These are phyloP conservation scores for Arnoldichthys spilopterus DNA, from an alignment of 2,797 vertebrate genomes.

Conservation along the genomic window DNA sequence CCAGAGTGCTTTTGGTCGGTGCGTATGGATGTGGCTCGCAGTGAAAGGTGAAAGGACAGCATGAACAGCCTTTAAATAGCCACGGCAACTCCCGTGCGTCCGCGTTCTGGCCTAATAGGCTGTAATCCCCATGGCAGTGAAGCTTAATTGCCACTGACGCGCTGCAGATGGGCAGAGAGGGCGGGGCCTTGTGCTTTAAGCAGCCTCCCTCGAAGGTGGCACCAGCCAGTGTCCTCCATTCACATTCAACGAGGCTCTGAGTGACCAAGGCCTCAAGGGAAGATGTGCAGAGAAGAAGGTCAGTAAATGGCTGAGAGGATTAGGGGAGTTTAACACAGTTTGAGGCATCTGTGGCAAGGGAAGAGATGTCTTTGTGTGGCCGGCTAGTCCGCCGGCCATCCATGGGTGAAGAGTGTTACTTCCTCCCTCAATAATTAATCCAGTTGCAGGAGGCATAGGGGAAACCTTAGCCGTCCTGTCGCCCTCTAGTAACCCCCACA, in stretches of 20 bases:
- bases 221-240: background rate
- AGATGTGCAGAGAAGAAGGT: background rate
- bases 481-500: conserved; percentile 28
- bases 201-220: conserved; percentile 49
- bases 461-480: background rate
- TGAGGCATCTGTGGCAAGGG: background rate
- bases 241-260: background rate
- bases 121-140: conserved; percentile 66
- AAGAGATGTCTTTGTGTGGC: background rate
- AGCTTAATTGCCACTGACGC: conserved; percentile 73
- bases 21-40: background rate
- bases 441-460: background rate
- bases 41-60: background rate
- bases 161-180: conserved; percentile 70
- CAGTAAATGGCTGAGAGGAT: background rate
- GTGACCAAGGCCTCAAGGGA: background rate
- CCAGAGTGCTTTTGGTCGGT: background rate
- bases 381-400: background rate
- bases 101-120: conserved; percentile 71
- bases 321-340: background rate
- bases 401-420: background rate
- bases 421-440: background rate
- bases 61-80: conserved; percentile 61
- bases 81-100: conserved; percentile 62
- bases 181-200: conserved; percentile 63